These are phyloP conservation scores for Molanna angustata DNA, from an alignment of 2,888 invertebrate genomes.

Conservation along the genomic window DNA sequence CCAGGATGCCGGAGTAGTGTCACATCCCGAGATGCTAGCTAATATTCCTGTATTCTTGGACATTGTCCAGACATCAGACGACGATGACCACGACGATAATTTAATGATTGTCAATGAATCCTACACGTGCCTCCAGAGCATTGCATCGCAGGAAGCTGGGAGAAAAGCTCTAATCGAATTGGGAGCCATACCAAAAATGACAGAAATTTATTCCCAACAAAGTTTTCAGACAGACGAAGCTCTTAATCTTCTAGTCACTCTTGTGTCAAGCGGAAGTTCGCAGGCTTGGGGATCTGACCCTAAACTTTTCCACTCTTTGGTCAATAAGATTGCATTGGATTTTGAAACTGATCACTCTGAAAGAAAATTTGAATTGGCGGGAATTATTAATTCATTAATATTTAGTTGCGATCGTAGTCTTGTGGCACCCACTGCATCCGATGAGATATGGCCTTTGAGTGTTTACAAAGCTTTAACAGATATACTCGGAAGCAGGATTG, in stretches of 20 bases:
- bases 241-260: conserved; percentile 71
- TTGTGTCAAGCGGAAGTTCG: conserved; percentile 70
- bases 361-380: conserved; percentile 84
- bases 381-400: conserved; percentile 71
- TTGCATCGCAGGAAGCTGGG: conserved; percentile 75
- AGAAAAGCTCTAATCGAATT: conserved; percentile 75
- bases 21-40: conserved; percentile 78
- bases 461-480: conserved; percentile 80
- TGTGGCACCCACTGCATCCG: conserved; percentile 60
- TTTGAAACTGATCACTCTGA: conserved; percentile 88
- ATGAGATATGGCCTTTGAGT: conserved; percentile 79
- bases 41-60: conserved; percentile 81
- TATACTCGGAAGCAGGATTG: conserved; percentile 82
- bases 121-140: conserved; percentile 77
- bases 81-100: conserved; percentile 81
- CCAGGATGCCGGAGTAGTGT: conserved; percentile 73
- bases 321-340: conserved; percentile 80
- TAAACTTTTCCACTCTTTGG: conserved; percentile 74
- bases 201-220: conserved; percentile 82
- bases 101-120: conserved; percentile 85
- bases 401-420: conserved; percentile 69
- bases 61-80: conserved; percentile 80
- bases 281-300: conserved; percentile 76
- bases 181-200: conserved; percentile 77
- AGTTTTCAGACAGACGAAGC: conserved; percentile 90